phyloP scores from a whole-genome alignment of 2,888 invertebrate species.

The Busseola fusca region DNA sequence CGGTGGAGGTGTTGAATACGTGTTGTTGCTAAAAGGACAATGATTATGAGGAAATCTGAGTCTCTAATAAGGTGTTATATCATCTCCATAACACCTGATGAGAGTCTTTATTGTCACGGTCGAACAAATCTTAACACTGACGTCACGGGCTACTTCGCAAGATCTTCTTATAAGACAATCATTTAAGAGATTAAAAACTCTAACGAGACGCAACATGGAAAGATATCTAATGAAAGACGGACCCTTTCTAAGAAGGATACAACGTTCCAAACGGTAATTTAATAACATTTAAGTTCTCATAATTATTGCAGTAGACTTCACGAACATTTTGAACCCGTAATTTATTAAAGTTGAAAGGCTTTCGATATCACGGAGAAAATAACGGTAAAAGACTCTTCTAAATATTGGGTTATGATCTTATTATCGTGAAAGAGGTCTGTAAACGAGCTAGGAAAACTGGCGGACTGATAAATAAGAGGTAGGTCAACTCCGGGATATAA shows the following conservation, averaged over 20 bases:
- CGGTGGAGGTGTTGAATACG: constrained; percentile 36
- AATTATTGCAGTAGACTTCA: constrained; percentile 58
- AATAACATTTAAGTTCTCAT: constrained; percentile 53
- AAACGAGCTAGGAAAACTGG: constrained; percentile 55
- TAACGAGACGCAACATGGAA: constrained; percentile 17
- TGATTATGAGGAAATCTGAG: neutral
- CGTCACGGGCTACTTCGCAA: neutral
- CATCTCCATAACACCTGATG: neutral
- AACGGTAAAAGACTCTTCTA: constrained; percentile 57
- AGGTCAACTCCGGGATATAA: constrained; percentile 40
- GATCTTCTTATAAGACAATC: neutral
- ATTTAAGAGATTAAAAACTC: constrained; percentile 17
- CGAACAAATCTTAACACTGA: constrained; percentile 10
- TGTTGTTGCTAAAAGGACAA: constrained; percentile 21
- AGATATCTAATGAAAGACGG: constrained; percentile 23
- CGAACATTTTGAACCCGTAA: constrained; percentile 56
- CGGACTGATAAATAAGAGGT: constrained; percentile 53
- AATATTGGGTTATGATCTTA: constrained; percentile 62
- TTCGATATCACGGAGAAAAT: constrained; percentile 58
- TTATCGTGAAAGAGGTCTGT: constrained; percentile 60
- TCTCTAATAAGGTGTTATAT: neutral
- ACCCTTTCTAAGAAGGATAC: constrained; percentile 39
- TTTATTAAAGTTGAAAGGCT: constrained; percentile 61
- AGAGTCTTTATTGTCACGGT: neutral
- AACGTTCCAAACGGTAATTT: constrained; percentile 52